These are phyloP conservation scores for Phlogophora meticulosa DNA, from an alignment of 2,888 invertebrate genomes.

Conservation along the genomic window DNA sequence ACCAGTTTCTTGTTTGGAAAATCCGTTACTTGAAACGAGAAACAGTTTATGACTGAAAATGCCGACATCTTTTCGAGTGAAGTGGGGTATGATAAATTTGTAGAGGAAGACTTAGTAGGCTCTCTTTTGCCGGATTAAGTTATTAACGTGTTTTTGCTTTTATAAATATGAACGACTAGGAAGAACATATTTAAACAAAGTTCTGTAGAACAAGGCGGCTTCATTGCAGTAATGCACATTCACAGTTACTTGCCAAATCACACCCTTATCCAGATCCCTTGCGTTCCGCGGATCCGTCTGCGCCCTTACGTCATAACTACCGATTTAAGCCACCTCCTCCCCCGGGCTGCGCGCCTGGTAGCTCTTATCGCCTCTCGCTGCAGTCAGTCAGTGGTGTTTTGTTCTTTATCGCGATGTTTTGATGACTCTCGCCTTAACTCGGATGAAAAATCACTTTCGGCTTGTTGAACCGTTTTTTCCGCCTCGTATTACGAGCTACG, in stretches of 20 bases:
- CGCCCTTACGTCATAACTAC: slow-evolving; percentile 45
- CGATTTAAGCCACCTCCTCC: slow-evolving; percentile 11
- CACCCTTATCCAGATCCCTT: slow-evolving; percentile 23
- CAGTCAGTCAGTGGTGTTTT: slow-evolving; percentile 55
- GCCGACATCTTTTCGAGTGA: slow-evolving; percentile 25
- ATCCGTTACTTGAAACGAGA: slow-evolving; percentile 27
- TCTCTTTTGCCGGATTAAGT: slow-evolving; percentile 49
- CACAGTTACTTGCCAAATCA: slow-evolving; percentile 44
- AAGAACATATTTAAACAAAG: slow-evolving; percentile 3
- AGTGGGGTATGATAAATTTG: slow-evolving; percentile 31
- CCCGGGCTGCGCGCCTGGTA: slow-evolving; percentile 23
- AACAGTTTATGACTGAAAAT: slow-evolving; percentile 36
- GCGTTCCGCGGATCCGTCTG: slow-evolving; percentile 27
- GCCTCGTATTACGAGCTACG: slow-evolving; percentile 46
- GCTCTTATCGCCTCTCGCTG: slow-evolving; percentile 50
- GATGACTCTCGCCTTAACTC: slow-evolving; percentile 58
- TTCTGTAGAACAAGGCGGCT: slow-evolving; percentile 15
- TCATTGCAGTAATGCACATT: slow-evolving; percentile 45
- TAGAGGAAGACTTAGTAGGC: slow-evolving; percentile 53
- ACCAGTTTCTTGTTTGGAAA: slow-evolving; percentile 35
- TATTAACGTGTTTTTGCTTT: slow-evolving; percentile 30
- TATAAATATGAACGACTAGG: slow-evolving; percentile 2
- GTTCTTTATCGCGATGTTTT: slow-evolving; percentile 58
- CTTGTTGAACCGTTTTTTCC: slow-evolving; percentile 59
- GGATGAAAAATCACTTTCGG: slow-evolving; percentile 66